Evolutionary conservation across 2,888 invertebrate genomes (phyloP), one percentile per base, ranked within the genome.

Genomic region (Cephus sareptanus): DNA sequence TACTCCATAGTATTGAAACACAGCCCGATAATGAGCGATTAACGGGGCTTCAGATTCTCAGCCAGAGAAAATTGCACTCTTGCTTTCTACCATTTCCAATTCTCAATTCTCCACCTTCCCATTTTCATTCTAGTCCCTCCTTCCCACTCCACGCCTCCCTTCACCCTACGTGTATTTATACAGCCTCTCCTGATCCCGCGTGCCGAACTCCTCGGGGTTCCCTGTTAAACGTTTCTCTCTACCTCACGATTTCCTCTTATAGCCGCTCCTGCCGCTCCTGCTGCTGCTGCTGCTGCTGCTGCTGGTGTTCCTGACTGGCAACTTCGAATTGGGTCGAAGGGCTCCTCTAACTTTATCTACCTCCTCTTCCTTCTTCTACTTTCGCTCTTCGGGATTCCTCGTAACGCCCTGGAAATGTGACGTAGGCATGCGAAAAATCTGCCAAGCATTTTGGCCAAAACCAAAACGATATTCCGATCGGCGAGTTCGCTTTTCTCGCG

Each of bases 11-110:
- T 56, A 56, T 56, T 2, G 56, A 56, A 56, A 23, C 70, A 40
- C 37, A 69, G 37, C 15, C 37, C 68, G 69, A 77, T 73, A 74
- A 77, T 77, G 34, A 75, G 69, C 34, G n/a, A 75, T 74, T 76
- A 76, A 76, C 56, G 56, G 56, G 23, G 23, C 56, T 23, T 9
- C 15, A 0, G 23, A 56, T 56, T 23, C 56, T 23, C 9, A 56
- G 9, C 15, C 9, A 9, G 56, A 56, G 56, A 9, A 56, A 56
- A 15, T 76, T 35, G 11, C 70, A 34, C 35, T 76, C 71, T 34
- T 31, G 33, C 30, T 76, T 69, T 75, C 31, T 31, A 30, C 69
- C n/a, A 70, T 76, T 76, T 69, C 69, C 23, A 23, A 56, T 15
- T 68, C 34, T 75, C 68, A 11, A 23, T n/a, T 13, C 40, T 68